These are phyloP conservation scores for Drosophila ohnishii DNA, from an alignment of 1,140 invertebrate genomes.

Conservation along the genomic window DNA sequence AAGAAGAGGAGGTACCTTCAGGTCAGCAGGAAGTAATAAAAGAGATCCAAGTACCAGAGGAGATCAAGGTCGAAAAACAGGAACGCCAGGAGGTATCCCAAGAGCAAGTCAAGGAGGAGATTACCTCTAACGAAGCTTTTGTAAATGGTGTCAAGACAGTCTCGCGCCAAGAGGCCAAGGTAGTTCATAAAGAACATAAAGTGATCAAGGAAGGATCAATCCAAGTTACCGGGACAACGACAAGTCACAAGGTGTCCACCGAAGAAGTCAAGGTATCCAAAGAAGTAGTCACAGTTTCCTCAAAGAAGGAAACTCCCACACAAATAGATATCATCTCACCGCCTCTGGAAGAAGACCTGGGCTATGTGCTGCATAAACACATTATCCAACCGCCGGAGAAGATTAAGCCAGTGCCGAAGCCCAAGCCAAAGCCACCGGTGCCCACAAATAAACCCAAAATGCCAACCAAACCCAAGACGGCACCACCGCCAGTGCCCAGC, in stretches of 20 bases:
- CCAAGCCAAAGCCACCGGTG: conserved; percentile 54
- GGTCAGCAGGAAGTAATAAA: background rate
- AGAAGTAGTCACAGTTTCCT: conserved; percentile 6
- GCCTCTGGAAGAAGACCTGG: conserved; percentile 57
- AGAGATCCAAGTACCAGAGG: conserved; percentile 3
- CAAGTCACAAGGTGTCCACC: conserved; percentile 18
- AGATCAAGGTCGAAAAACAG: background rate
- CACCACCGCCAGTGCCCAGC: conserved; percentile 71
- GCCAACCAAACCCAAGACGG: conserved; percentile 54
- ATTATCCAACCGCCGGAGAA: conserved; percentile 55
- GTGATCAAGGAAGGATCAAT: conserved; percentile 2
- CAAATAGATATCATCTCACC: conserved; percentile 4
- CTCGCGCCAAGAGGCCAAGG: conserved; percentile 6
- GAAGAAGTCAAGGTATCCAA: conserved; percentile 20
- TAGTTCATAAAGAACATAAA: conserved; percentile 10
- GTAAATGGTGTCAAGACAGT: background rate
- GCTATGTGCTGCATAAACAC: conserved; percentile 76
- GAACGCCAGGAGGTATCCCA: background rate
- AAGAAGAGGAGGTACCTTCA: background rate
- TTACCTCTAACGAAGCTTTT: background rate
- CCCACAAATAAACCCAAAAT: conserved; percentile 66
- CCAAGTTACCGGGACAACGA: conserved; percentile 13
- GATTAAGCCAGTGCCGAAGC: conserved; percentile 12
- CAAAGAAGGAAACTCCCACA: background rate
- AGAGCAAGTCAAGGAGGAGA: conserved; percentile 4